Base-by-base conservation (phyloP, 2,797 vertebrate genomes). In the Syngnathus rostellatus region DNA sequence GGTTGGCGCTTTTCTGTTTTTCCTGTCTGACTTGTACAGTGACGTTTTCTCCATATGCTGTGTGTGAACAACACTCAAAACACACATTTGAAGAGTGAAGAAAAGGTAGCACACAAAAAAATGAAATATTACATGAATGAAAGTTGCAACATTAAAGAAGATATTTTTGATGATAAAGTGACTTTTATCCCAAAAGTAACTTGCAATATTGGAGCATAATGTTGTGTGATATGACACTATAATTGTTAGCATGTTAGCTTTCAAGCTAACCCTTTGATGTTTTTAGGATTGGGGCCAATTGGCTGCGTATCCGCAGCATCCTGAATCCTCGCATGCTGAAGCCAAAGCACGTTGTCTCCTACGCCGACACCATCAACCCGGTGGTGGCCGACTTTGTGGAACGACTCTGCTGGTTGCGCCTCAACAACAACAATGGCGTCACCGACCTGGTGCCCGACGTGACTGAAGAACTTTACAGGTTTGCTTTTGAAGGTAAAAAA, bases 241-340 rank as follows among this genome's bases (percentile, higher is more conserved):
- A 17, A 16, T 21, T 51, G n/a, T 53, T 21, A 53, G n/a, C n/a
- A 53, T 58, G 7, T 58, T 58, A 58, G 55, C 55, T 8, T 58
- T 6, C 14, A 16, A 17, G 25, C 50, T 38, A 57, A 57, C 25
- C 17, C 55, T 57, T 57, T 16, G 14, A n/a, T 21, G 14, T 68
- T 63, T 72, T 8, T 21, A 93, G 92, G 70, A 84, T 91, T 66
- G 92, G 92, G 0, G 74, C 54, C 1, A 80, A 92, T 8, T 93
- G 92, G 92, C 86, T 81, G 66, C 83, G 73, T 1, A 90, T 91
- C 57, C 87, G 92, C 71, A 91, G 89, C 74, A 88, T 92, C 65
- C 73, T 93, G 67, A 93, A 92, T 66, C 91, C 92, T 16, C 87
- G 86, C 23, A 90, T 93, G 90, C 48, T 93, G 70, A 92, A 91